Conservation (phyloP, 2,113 vertebrate genomes). For the Hippocampus abdominalis region DNA sequence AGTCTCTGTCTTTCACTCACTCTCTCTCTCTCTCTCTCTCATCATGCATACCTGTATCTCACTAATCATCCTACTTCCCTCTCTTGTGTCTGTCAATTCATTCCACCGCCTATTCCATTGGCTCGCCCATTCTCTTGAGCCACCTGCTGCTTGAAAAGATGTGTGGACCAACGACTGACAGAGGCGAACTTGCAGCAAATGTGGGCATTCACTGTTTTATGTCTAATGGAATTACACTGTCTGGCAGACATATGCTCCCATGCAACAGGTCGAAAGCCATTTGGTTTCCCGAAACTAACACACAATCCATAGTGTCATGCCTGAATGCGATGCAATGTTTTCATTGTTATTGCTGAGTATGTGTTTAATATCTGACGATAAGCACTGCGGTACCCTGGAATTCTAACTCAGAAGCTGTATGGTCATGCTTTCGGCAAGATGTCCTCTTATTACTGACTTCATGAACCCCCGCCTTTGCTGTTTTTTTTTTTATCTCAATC, state of each 20-base stretch:
- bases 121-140: constrained; percentile 13
- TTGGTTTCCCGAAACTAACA: constrained; percentile 30
- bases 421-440: constrained; percentile 13
- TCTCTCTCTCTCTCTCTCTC: constrained; percentile 37
- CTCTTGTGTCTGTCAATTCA: constrained; percentile 29
- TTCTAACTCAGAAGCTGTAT: constrained; percentile 36
- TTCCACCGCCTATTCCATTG: constrained; percentile 21
- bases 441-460: not conserved
- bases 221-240: constrained; percentile 44
- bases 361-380: constrained; percentile 37
- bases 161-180: constrained; percentile 23
- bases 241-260: constrained; percentile 37
- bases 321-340: constrained; percentile 12
- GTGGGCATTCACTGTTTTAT: constrained; percentile 26
- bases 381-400: constrained; percentile 46
- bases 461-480: constrained; percentile 19
- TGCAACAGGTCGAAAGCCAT: constrained; percentile 72
- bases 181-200: constrained; percentile 36
- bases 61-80: constrained; percentile 36
- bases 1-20: constrained; percentile 42
- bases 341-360: constrained; percentile 28
- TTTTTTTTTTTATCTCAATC: constrained; percentile 37
- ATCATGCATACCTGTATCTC: constrained; percentile 44
- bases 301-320: constrained; percentile 15
- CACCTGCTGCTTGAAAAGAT: constrained; percentile 63